Base-by-base conservation (phyloP, 2,113 vertebrate genomes). In the Pipa parva region DNA sequence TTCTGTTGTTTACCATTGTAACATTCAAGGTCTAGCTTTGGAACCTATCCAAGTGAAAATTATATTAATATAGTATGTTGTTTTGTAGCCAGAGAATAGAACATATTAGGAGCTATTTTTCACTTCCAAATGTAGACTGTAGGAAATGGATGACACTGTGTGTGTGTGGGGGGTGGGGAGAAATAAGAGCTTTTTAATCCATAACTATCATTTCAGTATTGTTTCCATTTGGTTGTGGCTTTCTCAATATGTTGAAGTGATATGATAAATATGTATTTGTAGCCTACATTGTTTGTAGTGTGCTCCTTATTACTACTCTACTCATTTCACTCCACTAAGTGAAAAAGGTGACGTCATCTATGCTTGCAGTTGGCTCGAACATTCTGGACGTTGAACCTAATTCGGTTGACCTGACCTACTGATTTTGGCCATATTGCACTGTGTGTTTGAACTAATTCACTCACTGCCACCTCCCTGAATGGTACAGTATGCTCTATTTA, bases 51-150 rank as follows among this genome's bases (percentile, higher is more conserved):
- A 42, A 42, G 7, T 12, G 17, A 46, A 46, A 49, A 22, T 10
- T 5, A 49, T 22, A 49, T 49, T 49, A 49, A 49, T 49, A 49
- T 49, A 49, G 22, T 24, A 24, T 49, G 18, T 49, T 49, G 46
- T 49, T 49, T 49, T 49, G 6, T 5, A 24, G 46, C 21, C 18
- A 49, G 22, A 49, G 20, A 1, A 49, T 21, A 49, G 8, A 49
- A 1, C 1, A 49, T 13, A 24, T 49, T 49, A 49, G 21, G 9
- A 24, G 46, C 21, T 21, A 49, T 49, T 49, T 49, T 20, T 24
- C 46, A 22, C 9, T 49, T 21, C 20, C 20, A 49, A 8, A 24
- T 6, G 11, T 24, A 8, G 12, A 49, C 12, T 49, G 21, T 22
- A 49, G 12, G 21, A 49, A 49, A 49, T 49, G 46, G 10, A 9